These are phyloP conservation scores for Thereva nobilitata DNA, from an alignment of 2,888 invertebrate genomes.

Conservation along the genomic window DNA sequence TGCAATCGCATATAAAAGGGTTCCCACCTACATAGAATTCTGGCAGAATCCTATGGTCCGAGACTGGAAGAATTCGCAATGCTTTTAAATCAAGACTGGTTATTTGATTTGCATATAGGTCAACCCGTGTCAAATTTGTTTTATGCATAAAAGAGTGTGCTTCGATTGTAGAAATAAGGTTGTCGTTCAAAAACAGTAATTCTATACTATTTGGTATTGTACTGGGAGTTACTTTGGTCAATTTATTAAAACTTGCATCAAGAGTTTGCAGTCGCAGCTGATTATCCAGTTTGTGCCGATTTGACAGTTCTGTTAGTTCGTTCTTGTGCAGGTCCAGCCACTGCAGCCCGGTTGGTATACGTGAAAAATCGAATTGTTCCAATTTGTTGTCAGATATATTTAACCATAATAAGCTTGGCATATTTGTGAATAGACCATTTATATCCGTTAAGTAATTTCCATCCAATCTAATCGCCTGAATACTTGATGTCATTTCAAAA, in stretches of 20 bases:
- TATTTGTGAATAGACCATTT: conserved; percentile 80
- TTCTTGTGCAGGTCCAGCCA: conserved; percentile 92
- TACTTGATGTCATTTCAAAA: conserved; percentile 76
- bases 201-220: conserved; percentile 85
- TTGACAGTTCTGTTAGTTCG: conserved; percentile 76
- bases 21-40: conserved; percentile 94
- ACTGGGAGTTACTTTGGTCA: conserved; percentile 73
- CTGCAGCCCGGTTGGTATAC: conserved; percentile 79
- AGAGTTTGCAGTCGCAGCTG: conserved; percentile 79
- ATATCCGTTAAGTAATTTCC: conserved; percentile 82
- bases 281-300: conserved; percentile 70
- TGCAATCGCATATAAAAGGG: conserved; percentile 93
- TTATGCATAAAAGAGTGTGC: conserved; percentile 89
- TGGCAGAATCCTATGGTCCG: conserved; percentile 72
- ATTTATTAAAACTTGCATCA: conserved; percentile 88
- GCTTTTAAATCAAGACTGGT: conserved; percentile 89
- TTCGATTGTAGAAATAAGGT: conserved; percentile 81
- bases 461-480: conserved; percentile 86
- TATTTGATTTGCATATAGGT: conserved; percentile 90
- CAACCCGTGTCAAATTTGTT: conserved; percentile 85
- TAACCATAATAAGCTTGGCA: conserved; percentile 82
- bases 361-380: conserved; percentile 85
- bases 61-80: conserved; percentile 78
- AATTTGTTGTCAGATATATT: conserved; percentile 91
- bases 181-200: conserved; percentile 85